Evolutionary conservation across 2,797 vertebrate species (phyloP), one percentile per base, ranked within the genome.

Genomic region (Orestias chungarensis): DNA sequence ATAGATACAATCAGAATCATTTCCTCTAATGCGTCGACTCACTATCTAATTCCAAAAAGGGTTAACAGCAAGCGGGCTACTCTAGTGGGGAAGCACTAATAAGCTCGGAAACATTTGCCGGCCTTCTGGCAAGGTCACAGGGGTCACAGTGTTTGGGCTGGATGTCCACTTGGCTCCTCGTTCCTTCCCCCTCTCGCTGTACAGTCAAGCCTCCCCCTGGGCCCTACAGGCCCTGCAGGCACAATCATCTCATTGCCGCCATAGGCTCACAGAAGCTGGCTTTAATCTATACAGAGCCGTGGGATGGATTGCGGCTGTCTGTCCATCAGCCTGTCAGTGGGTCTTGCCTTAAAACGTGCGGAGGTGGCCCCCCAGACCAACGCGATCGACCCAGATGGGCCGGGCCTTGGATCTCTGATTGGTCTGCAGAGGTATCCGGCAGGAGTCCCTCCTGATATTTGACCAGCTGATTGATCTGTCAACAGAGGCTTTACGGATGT

Each of bases 71-170:
- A 83, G 78, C 73, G 6, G 71, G 70, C 66, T 80, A 35, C 88
- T 85, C 86, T 88, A 82, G 84, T 82, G 86, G 87, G 89, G 91
- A 91, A 84, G 86, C 82, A 79, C 94, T 95, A 94, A 95, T 95
- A 92, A 95, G 93, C 91, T 89, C 87, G 82, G 88, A 94, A 94
- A 93, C 93, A 95, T 94, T 94, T 94, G 92, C 93, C 93, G 91
- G 91, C 94, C 94, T 95, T 95, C 93, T 94, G 94, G 94, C 94
- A 95, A 95, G 94, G 94, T 95, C 93, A 93, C 40, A 79, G 85
- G 76, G 94, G 93, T 95, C 93, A 93, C 73, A 82, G 89, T 95
- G 91, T 87, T 89, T 90, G 76, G 89, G 94, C 91, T 93, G 92
- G 91, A 92, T 82, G 92, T 94, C 94, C 93, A 91, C 89, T 93